These are phyloP conservation scores for Rhogogaster chlorosoma DNA, from an alignment of 2,888 invertebrate species.

Conservation along the genomic window DNA sequence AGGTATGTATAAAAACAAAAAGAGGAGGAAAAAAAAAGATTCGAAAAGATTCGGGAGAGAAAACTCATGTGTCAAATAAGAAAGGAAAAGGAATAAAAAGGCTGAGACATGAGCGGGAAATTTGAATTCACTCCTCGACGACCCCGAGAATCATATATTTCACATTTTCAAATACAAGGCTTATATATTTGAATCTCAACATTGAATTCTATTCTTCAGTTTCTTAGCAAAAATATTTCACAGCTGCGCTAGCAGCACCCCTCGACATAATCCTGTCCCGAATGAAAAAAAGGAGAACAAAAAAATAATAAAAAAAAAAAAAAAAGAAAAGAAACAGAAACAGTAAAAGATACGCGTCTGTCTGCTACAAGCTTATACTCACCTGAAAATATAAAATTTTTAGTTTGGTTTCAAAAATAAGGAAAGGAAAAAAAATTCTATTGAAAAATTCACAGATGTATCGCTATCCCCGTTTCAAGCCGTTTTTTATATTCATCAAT, in stretches of 20 bases:
- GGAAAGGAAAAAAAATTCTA: not conserved
- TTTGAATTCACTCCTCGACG: slow-evolving; percentile 24
- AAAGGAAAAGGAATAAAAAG: not conserved
- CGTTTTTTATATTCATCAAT: not conserved
- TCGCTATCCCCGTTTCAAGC: too few relatives aligned
- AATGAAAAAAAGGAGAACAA: not conserved
- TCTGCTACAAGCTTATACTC: not conserved
- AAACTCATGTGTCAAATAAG: not conserved
- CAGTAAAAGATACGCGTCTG: not conserved
- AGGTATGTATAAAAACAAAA: not conserved
- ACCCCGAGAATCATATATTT: not conserved
- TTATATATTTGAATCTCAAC: not conserved
- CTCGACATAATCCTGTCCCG: not conserved
- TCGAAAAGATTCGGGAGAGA: not conserved
- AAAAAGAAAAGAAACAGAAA: not conserved
- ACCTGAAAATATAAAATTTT: not conserved
- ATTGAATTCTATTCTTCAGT: slow-evolving; percentile 13
- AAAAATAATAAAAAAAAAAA: not conserved
- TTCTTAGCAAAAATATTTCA: slow-evolving; percentile 1
- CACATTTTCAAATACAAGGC: not conserved
- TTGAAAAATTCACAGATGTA: not conserved
- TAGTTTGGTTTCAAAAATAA: not conserved
- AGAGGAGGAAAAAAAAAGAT: not conserved
- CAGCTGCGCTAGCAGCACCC: slow-evolving; percentile 9
- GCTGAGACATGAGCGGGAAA: not conserved